phyloP scores from a whole-genome alignment of 2,888 invertebrate genomes.

The Bibio marci region DNA sequence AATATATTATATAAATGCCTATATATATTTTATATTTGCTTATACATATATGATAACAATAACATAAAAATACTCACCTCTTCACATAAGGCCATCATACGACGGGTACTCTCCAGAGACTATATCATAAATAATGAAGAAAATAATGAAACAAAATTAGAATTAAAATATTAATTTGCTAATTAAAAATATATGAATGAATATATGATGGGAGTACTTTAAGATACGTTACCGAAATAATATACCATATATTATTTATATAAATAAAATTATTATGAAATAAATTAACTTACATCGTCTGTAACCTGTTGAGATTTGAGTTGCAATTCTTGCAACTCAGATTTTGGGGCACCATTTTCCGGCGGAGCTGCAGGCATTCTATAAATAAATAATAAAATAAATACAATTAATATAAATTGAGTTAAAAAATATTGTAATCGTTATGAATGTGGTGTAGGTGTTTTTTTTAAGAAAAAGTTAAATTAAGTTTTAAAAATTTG shows the following conservation, averaged over 20 bases:
- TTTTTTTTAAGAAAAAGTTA: too few species aligned
- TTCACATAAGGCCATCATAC: slow-evolving; percentile 83
- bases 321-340: slow-evolving; percentile 80
- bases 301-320: slow-evolving; percentile 68
- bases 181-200: too few species aligned
- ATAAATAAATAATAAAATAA: too few species aligned
- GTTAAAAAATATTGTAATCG: too few species aligned
- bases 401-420: background rate
- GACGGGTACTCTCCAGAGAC: slow-evolving; percentile 83
- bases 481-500: too few species aligned
- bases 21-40: too few species aligned
- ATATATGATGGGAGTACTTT: too few species aligned
- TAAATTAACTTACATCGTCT: slow-evolving; percentile 82
- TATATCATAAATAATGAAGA: slow-evolving; percentile 17
- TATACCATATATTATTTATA: slow-evolving; percentile 4
- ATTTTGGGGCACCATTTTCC: slow-evolving; percentile 52
- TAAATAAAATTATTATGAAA: background rate
- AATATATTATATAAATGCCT: too few species aligned
- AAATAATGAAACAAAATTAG: background rate
- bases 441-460: too few species aligned
- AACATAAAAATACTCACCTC: slow-evolving; percentile 46
- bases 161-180: slow-evolving; percentile 3
- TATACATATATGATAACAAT: too few species aligned
- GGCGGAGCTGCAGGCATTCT: slow-evolving; percentile 32
- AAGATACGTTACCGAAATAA: too few species aligned